Conservation (phyloP, 2,888 invertebrate genomes). For the Caenorhabditis sp. region DNA sequence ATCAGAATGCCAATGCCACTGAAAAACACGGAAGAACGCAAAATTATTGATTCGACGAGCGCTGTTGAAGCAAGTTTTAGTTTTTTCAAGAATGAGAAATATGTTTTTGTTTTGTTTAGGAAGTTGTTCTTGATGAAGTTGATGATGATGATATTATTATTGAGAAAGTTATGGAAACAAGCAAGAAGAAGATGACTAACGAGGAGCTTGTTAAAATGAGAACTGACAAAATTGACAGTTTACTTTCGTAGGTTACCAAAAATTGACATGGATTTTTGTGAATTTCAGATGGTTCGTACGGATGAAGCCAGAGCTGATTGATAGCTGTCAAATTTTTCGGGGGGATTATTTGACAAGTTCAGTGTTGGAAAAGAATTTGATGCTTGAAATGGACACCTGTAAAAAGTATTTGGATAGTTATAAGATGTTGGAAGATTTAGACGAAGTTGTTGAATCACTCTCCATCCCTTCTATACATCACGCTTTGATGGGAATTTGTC, state of each 20-base stretch:
- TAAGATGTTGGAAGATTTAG: neutral
- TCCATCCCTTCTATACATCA: neutral
- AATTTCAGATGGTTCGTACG: conserved; percentile 19
- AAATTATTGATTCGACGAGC: neutral
- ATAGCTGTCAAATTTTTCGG: neutral
- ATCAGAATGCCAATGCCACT: neutral
- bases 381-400: neutral
- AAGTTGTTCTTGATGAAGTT: neutral
- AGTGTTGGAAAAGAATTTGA: neutral
- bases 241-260: neutral
- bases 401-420: neutral
- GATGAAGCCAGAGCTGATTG: conserved; percentile 11
- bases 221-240: neutral
- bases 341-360: conserved; percentile 4
- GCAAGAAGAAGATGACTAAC: neutral
- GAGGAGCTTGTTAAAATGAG: neutral
- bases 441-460: neutral
- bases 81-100: neutral
- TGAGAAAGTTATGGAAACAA: neutral
- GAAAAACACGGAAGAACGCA: neutral
- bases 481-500: neutral
- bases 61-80: neutral
- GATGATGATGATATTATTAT: neutral
- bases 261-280: too few species aligned
- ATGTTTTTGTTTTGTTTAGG: neutral